These are phyloP conservation scores for Anthrax anthrax DNA, from an alignment of 2,888 invertebrate species.

Conservation along the genomic window DNA sequence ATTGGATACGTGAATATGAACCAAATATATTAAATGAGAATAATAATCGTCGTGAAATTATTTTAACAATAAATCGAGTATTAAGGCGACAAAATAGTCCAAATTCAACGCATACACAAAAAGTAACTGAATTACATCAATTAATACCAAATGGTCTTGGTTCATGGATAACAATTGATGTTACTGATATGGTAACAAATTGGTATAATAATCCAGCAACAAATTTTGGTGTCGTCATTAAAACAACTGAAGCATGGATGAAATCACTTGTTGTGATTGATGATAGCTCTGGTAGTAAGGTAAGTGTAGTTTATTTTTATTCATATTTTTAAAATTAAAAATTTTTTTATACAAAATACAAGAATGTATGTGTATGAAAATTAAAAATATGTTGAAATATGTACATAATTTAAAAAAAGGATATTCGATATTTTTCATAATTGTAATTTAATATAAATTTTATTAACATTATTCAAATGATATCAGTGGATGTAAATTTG, in stretches of 20 bases:
- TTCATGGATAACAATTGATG: constrained; percentile 57
- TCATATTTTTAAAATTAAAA: too few relatives aligned
- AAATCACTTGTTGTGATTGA: constrained; percentile 55
- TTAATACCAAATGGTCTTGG: constrained; percentile 27
- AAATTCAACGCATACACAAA: constrained; percentile 22
- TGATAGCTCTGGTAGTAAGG: constrained; percentile 11
- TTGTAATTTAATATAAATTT: too few relatives aligned
- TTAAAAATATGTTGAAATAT: too few relatives aligned
- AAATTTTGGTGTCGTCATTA: constrained; percentile 63
- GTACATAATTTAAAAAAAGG: too few relatives aligned
- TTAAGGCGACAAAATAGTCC: constrained; percentile 17
- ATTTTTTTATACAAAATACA: too few relatives aligned
- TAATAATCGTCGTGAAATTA: constrained; percentile 18
- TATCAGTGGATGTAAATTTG: too few relatives aligned
- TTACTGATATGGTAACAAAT: constrained; percentile 57
- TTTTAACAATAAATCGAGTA: constrained; percentile 24
- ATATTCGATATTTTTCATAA: too few relatives aligned
- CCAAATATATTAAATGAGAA: constrained; percentile 8
- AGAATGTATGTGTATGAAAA: too few relatives aligned
- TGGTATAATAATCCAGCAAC: constrained; percentile 63
- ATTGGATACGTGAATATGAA: constrained; percentile 26
- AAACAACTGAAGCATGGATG: constrained; percentile 47
- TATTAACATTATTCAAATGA: too few relatives aligned
- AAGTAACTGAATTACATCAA: constrained; percentile 23
- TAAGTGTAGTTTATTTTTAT: background rate